These are phyloP conservation scores for Megalops cyprinoides DNA, from an alignment of 2,797 vertebrate species.

Conservation along the genomic window DNA sequence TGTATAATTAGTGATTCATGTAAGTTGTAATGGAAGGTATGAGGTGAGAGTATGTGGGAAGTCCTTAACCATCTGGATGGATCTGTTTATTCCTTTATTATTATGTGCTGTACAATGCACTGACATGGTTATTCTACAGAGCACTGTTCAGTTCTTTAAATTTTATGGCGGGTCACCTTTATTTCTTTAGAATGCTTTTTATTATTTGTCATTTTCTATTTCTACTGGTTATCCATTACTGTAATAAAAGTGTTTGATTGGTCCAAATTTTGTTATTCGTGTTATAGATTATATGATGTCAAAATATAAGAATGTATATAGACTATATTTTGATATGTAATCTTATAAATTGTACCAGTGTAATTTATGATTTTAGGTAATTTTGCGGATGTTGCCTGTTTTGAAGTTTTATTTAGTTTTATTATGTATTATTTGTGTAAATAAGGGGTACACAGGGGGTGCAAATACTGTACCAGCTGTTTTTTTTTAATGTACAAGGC, in stretches of 20 bases:
- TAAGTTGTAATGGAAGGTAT: conserved; percentile 15
- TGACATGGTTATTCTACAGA: conserved; percentile 54
- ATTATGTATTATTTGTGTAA: no score
- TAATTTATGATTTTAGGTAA: not conserved
- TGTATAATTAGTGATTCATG: conserved; percentile 48
- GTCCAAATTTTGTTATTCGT: not conserved
- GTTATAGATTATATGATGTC: not conserved
- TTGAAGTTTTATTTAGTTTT: not conserved
- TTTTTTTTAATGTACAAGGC: not conserved
- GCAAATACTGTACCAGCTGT: no score
- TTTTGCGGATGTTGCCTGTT: not conserved
- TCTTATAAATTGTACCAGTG: not conserved
- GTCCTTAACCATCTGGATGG: conserved; percentile 21
- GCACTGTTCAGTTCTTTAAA: conserved; percentile 51
- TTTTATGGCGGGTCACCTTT: conserved; percentile 46
- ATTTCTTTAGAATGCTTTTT: not conserved
- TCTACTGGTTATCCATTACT: not conserved
- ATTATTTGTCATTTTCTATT: not conserved
- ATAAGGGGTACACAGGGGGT: not conserved
- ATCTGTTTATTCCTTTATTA: conserved; percentile 53
- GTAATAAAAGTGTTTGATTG: not conserved
- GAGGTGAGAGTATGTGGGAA: not conserved
- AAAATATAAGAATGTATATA: not conserved
- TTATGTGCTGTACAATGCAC: conserved; percentile 54
- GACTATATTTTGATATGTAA: not conserved